These are phyloP conservation scores for Heterodera filipjevi DNA, from an alignment of 2,888 invertebrate genomes.

Conservation along the genomic window DNA sequence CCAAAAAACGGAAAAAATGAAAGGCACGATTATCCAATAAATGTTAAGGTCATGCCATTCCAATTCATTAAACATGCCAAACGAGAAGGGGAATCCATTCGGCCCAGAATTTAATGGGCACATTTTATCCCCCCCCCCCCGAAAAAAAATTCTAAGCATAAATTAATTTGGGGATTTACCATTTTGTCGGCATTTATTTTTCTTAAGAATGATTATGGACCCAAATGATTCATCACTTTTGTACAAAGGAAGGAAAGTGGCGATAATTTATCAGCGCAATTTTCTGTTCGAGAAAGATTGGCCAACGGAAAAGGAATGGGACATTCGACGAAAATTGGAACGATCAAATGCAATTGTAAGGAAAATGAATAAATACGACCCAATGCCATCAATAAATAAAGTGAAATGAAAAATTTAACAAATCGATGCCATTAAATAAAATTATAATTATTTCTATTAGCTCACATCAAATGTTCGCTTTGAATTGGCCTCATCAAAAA, in stretches of 20 bases:
- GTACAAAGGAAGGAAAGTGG: constrained; percentile 75
- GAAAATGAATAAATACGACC: not conserved
- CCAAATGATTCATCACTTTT: constrained; percentile 65
- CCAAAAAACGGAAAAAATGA: not conserved
- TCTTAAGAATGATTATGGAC: constrained; percentile 46
- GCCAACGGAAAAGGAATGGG: constrained; percentile 76
- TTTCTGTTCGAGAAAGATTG: constrained; percentile 89
- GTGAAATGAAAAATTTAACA: no score
- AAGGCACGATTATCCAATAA: not conserved
- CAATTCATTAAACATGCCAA: no score
- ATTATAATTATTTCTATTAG: constrained; percentile 26
- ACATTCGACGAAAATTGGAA: constrained; percentile 83
- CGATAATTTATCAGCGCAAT: constrained; percentile 75
- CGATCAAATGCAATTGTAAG: constrained; percentile 77
- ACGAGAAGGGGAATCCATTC: no score
- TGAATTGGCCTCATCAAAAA: constrained; percentile 75
- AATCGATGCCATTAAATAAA: no score
- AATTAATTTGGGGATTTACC: no score
- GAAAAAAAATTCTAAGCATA: no score
- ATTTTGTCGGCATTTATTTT: no score
- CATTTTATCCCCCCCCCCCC: no score
- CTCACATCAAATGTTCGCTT: constrained; percentile 87
- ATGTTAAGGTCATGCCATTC: no score
- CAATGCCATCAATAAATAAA: not conserved
- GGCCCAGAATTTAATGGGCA: no score